A percentile compares a stretch with the other conserved stretches of the same genome.
These are phyloP conservation scores for Mus musculus DNA, from an alignment of 2,113 vertebrate genomes.

Conservation along the genomic window DNA sequence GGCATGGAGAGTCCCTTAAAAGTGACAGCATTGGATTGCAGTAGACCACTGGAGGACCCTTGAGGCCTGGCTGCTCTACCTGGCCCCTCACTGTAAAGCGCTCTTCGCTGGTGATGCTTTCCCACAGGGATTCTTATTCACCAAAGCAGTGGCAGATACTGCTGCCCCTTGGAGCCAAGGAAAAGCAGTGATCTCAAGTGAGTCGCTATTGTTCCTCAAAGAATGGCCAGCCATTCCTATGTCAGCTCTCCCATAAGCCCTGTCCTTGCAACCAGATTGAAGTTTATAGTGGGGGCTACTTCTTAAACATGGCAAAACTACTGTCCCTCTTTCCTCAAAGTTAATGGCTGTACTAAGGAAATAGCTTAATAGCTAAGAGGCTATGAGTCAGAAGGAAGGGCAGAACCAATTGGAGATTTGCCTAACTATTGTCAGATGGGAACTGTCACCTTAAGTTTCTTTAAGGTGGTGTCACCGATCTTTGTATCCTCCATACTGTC, in stretches of 20 bases:
- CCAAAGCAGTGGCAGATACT: slow-evolving; percentile 33
- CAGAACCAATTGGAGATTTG: background rate
- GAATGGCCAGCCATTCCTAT: background rate
- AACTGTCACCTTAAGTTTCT: background rate
- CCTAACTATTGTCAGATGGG: background rate
- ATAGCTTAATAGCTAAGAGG: background rate
- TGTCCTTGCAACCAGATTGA: slow-evolving; percentile 45
- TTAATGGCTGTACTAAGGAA: slow-evolving; percentile 57
- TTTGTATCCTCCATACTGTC: background rate
- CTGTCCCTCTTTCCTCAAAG: slow-evolving; percentile 31
- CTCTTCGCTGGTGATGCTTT: slow-evolving; percentile 40
- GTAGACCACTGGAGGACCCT: background rate
- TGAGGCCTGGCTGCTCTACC: background rate
- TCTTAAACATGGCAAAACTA: background rate
- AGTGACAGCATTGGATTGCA: background rate
- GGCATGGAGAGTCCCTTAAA: background rate
- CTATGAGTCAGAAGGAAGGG: background rate
- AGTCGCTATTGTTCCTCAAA: slow-evolving; percentile 28
- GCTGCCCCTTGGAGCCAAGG: slow-evolving; percentile 8
- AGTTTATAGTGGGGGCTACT: slow-evolving; percentile 50
- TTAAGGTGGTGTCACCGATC: background rate
- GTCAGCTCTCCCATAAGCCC: slow-evolving; percentile 50
- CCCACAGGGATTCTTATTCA: slow-evolving; percentile 47
- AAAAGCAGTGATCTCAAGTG: slow-evolving; percentile 18
- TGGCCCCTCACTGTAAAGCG: background rate